A percentile compares a stretch with the other conserved stretches of the same genome.
phyloP scores from a whole-genome alignment of 2,888 invertebrate genomes.

The Eupeodes luniger region DNA sequence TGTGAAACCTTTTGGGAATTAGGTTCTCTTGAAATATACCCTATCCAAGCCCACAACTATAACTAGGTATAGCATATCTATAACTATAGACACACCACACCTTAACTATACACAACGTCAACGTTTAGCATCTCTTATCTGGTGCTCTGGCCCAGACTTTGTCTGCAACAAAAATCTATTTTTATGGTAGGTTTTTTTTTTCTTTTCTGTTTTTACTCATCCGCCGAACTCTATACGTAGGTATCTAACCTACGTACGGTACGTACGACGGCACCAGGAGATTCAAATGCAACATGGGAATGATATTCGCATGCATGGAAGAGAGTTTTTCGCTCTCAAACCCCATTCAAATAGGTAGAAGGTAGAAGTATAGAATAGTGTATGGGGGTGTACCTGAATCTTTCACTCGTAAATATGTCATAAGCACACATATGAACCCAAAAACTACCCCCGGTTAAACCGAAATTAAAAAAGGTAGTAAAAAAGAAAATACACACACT shows the following conservation, averaged over 20 bases:
- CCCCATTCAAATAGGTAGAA: slow-evolving; percentile 10
- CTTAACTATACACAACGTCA: background rate
- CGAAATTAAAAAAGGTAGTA: background rate
- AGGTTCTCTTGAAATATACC: slow-evolving; percentile 17
- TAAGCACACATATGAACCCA: slow-evolving; percentile 60
- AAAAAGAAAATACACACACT: slow-evolving; percentile 14
- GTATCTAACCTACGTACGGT: too few relatives aligned
- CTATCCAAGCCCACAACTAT: background rate
- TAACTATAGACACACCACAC: background rate
- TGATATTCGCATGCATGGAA: slow-evolving; percentile 28
- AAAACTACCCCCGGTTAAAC: slow-evolving; percentile 49
- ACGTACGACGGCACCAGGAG: slow-evolving; percentile 27
- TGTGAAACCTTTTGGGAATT: slow-evolving; percentile 55
- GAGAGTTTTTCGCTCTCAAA: slow-evolving; percentile 36
- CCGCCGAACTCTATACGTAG: background rate
- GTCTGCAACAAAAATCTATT: slow-evolving; percentile 32
- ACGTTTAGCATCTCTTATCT: slow-evolving; percentile 19
- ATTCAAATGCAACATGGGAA: slow-evolving; percentile 52
- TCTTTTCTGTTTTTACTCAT: background rate
- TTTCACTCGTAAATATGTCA: slow-evolving; percentile 70
- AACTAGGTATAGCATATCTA: too few relatives aligned
- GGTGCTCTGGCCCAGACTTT: slow-evolving; percentile 17
- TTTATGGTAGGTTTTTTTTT: background rate
- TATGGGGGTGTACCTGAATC: slow-evolving; percentile 38
- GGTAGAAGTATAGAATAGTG: too few relatives aligned